Conservation (phyloP, 2,888 invertebrate genomes). For the Drosophila putrida region DNA sequence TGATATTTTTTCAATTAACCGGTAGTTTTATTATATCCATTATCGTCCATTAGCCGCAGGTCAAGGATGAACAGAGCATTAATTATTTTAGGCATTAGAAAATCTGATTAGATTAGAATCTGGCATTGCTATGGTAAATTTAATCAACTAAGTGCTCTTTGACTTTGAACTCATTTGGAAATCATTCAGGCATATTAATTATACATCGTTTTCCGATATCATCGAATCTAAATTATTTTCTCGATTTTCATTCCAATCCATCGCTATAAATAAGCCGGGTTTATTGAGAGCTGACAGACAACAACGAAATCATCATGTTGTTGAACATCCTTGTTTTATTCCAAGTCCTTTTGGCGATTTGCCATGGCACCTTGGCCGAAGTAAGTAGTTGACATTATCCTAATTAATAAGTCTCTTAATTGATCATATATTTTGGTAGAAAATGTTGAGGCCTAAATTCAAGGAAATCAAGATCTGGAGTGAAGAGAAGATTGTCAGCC, state of each 20-base stretch:
- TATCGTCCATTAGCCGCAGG: constrained; percentile 5
- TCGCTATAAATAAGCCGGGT: constrained; percentile 54
- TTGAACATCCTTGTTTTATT: constrained; percentile 40
- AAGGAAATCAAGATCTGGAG: constrained; percentile 82
- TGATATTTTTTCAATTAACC: constrained; percentile 63
- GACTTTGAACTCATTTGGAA: constrained; percentile 33
- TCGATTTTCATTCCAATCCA: constrained; percentile 8
- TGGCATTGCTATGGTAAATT: constrained; percentile 38
- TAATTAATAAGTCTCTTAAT: not conserved
- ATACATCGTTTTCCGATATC: constrained; percentile 42
- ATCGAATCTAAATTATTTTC: constrained; percentile 44
- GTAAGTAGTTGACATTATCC: constrained; percentile 43
- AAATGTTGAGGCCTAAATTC: constrained; percentile 82
- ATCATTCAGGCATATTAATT: constrained; percentile 47
- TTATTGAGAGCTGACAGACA: constrained; percentile 27
- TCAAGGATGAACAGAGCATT: constrained; percentile 61
- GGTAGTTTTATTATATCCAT: constrained; percentile 50
- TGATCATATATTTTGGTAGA: constrained; percentile 55
- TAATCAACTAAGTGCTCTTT: constrained; percentile 41
- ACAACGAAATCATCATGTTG: constrained; percentile 52
- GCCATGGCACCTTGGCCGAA: constrained; percentile 58
- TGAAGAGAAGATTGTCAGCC: constrained; percentile 77
- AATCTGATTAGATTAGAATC: constrained; percentile 25
- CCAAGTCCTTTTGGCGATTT: constrained; percentile 57
- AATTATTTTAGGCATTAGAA: constrained; percentile 60